Conservation (phyloP, 2,113 vertebrate species). For the Uria aalge region DNA sequence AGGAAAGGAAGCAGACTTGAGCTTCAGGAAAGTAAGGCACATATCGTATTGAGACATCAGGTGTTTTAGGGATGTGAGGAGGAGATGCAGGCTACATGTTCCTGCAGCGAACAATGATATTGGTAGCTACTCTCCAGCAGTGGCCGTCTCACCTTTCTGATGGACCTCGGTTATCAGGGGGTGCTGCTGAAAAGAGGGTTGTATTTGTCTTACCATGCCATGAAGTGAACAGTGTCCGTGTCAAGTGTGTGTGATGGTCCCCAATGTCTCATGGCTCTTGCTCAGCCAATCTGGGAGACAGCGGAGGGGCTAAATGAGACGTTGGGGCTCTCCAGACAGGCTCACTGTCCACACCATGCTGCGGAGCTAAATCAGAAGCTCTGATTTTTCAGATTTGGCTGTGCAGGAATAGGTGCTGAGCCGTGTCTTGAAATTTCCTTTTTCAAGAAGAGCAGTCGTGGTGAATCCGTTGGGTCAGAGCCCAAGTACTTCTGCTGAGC, state of each 20-base stretch:
- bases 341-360: accelerated
- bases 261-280: not conserved
- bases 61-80: not conserved
- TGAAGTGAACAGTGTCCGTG: not conserved
- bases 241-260: too few relatives aligned
- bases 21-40: not conserved
- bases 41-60: too few relatives aligned
- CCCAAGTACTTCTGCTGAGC: not conserved
- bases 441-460: not conserved
- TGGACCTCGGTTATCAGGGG: not conserved
- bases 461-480: not conserved
- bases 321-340: not conserved
- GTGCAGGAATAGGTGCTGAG: not conserved
- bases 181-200: not conserved
- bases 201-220: accelerated
- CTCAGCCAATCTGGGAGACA: not conserved
- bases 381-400: not conserved
- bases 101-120: too few relatives aligned
- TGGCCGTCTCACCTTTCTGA: not conserved
- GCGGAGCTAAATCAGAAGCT: not conserved
- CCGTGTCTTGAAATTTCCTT: not conserved
- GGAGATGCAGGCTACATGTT: accelerated
- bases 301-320: too few relatives aligned
- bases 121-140: not conserved
- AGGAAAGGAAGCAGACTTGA: not conserved